A percentile compares a stretch with the other conserved stretches of the same genome.
Evolutionary conservation across 2,797 vertebrate species (phyloP).

Genomic region (Sebastes ruberrimus): DNA sequence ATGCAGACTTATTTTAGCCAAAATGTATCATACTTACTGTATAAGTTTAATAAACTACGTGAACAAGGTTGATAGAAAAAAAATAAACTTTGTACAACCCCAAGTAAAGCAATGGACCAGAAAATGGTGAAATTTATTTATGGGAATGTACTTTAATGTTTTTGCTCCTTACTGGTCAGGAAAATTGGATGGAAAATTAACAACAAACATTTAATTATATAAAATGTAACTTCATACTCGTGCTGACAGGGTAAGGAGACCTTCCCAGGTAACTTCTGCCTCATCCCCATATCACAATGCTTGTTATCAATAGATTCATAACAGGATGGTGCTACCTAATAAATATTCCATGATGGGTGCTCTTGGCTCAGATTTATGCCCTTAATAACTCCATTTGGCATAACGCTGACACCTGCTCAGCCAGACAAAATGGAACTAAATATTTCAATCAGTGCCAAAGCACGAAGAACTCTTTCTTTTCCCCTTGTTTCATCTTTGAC

Average conservation of each 20-base stretch:
- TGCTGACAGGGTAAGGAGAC: neutral
- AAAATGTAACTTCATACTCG: slow-evolving; percentile 20
- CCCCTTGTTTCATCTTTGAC: slow-evolving; percentile 77
- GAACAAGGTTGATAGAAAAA: neutral
- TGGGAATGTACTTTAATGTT: neutral
- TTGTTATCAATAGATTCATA: slow-evolving; percentile 75
- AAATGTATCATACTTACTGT: neutral
- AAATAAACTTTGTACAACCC: neutral
- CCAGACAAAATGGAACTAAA: slow-evolving; percentile 75
- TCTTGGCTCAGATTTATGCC: slow-evolving; percentile 72
- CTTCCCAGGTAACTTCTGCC: neutral
- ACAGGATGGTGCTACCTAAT: slow-evolving; percentile 72
- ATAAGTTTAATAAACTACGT: too few relatives aligned
- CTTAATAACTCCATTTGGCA: slow-evolving; percentile 78
- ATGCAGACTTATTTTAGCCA: neutral
- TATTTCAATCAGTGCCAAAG: slow-evolving; percentile 76
- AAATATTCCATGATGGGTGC: slow-evolving; percentile 73
- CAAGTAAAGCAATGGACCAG: neutral
- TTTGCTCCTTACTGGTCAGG: neutral
- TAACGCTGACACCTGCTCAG: slow-evolving; percentile 74
- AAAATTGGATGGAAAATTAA: neutral
- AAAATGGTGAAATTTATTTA: neutral
- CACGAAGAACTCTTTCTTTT: slow-evolving; percentile 65
- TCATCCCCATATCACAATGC: slow-evolving; percentile 50
- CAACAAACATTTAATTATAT: slow-evolving; percentile 46